Conservation (phyloP, 2,797 vertebrate species). For the Otus scops region DNA sequence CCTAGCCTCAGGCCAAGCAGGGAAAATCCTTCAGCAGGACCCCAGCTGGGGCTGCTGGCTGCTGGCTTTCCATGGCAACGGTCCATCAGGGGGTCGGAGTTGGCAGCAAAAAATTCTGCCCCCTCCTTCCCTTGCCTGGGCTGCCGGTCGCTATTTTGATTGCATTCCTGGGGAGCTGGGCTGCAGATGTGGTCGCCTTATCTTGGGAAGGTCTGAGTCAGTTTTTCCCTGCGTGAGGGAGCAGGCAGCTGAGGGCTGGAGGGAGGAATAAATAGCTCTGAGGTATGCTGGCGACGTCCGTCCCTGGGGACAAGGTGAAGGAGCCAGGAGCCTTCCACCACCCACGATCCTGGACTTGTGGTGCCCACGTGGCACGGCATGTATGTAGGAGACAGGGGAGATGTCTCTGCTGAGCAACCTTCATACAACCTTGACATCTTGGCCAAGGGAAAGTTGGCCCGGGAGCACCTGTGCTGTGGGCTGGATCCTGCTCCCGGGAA, state of each 20-base stretch:
- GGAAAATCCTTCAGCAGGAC: conserved; percentile 58
- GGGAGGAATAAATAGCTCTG: conserved; percentile 56
- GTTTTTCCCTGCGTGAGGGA: conserved; percentile 45
- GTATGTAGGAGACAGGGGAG: rapidly evolving
- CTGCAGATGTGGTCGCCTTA: conserved; percentile 62
- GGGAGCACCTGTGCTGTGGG: background rate
- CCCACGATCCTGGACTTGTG: rapidly evolving
- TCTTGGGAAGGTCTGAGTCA: conserved; percentile 68
- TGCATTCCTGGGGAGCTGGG: conserved; percentile 35
- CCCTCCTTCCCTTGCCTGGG: background rate
- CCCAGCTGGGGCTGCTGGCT: conserved; percentile 47
- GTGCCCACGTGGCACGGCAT: background rate
- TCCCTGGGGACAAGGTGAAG: background rate
- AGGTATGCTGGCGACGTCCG: background rate
- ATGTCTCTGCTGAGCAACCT: background rate
- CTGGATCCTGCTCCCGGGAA: background rate
- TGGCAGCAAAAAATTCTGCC: background rate
- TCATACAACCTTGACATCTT: background rate
- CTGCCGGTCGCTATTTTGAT: background rate
- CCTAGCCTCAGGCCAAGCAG: conserved; percentile 52
- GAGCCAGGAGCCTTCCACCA: background rate
- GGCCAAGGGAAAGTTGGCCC: background rate
- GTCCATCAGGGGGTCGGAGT: conserved; percentile 47
- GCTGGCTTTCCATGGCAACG: conserved; percentile 57
- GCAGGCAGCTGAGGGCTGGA: conserved; percentile 35